Conservation (phyloP, 2,797 vertebrate species). For the Apogon talboti region DNA sequence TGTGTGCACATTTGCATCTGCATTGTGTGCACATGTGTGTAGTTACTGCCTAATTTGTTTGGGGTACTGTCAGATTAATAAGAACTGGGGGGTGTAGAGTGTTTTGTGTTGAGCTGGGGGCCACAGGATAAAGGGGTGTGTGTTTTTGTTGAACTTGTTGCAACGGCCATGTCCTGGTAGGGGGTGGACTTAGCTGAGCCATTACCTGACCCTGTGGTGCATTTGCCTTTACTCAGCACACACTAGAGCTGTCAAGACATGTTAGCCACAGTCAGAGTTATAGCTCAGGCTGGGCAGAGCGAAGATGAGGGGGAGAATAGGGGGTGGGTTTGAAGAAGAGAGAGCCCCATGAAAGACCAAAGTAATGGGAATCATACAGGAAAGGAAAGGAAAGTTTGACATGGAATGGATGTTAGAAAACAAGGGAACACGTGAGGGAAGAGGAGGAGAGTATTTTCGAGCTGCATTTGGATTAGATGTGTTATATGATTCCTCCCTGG, state of each 20-base stretch:
- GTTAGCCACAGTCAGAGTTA: slow-evolving; percentile 73
- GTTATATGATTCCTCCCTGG: slow-evolving; percentile 57
- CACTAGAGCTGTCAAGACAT: slow-evolving; percentile 72
- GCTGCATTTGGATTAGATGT: slow-evolving; percentile 37
- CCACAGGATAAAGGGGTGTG: slow-evolving; percentile 63
- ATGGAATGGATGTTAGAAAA: slow-evolving; percentile 27
- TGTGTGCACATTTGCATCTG: slow-evolving; percentile 12
- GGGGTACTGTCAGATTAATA: slow-evolving; percentile 69
- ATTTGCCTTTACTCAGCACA: slow-evolving; percentile 64
- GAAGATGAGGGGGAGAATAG: slow-evolving; percentile 45
- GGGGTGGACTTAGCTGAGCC: slow-evolving; percentile 64
- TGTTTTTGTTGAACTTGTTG: slow-evolving; percentile 76
- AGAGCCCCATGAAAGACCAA: slow-evolving; percentile 20
- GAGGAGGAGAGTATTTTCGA: slow-evolving; percentile 21
- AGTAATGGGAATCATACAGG: slow-evolving; percentile 10
- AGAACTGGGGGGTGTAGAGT: slow-evolving; percentile 42
- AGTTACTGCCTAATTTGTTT: slow-evolving; percentile 66
- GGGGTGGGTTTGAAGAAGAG: slow-evolving; percentile 10
- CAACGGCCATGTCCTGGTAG: slow-evolving; percentile 69
- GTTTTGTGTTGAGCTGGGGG: slow-evolving; percentile 62
- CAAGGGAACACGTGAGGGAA: slow-evolving; percentile 17
- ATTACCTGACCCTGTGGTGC: slow-evolving; percentile 68
- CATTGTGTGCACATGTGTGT: slow-evolving; percentile 37
- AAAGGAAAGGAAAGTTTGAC: background rate
- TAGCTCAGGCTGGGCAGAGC: slow-evolving; percentile 63